Evolutionary conservation across 2,797 vertebrate species (phyloP).

Genomic region (Cetoscarus ocellatus): DNA sequence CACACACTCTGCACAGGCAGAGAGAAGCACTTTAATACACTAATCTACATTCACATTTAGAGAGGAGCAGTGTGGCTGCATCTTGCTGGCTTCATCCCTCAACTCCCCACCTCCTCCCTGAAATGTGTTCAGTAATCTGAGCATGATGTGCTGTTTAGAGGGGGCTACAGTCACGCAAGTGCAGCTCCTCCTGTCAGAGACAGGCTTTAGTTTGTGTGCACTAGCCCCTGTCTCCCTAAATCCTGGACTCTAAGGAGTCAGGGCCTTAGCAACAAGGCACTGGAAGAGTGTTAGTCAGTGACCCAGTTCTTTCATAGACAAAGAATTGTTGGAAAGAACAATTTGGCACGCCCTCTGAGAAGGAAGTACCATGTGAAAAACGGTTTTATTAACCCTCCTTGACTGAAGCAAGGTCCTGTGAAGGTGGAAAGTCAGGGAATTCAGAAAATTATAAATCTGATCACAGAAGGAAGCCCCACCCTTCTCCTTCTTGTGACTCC

Average conservation of each 20-base stretch:
- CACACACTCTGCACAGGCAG: neutral
- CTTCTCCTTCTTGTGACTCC: constrained; percentile 27
- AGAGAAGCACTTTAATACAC: constrained; percentile 4
- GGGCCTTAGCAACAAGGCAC: constrained; percentile 61
- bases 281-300: constrained; percentile 65
- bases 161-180: constrained; percentile 60
- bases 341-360: constrained; percentile 67
- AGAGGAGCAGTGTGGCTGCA: constrained; percentile 24
- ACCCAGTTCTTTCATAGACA: constrained; percentile 78
- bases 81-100: constrained; percentile 33
- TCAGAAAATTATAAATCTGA: constrained; percentile 27
- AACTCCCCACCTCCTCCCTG: constrained; percentile 40
- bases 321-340: constrained; percentile 68
- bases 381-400: constrained; percentile 64
- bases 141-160: constrained; percentile 62
- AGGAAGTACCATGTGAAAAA: constrained; percentile 56
- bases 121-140: constrained; percentile 66
- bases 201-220: constrained; percentile 62
- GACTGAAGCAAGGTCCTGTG: constrained; percentile 47
- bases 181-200: constrained; percentile 60
- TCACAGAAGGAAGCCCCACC: constrained; percentile 16
- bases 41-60: constrained; percentile 35
- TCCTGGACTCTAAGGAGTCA: constrained; percentile 57
- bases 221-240: constrained; percentile 58
- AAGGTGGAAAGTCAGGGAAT: constrained; percentile 59